These are phyloP conservation scores for Daphoenositta chrysoptera DNA, from an alignment of 2,113 vertebrate species.

Conservation along the genomic window DNA sequence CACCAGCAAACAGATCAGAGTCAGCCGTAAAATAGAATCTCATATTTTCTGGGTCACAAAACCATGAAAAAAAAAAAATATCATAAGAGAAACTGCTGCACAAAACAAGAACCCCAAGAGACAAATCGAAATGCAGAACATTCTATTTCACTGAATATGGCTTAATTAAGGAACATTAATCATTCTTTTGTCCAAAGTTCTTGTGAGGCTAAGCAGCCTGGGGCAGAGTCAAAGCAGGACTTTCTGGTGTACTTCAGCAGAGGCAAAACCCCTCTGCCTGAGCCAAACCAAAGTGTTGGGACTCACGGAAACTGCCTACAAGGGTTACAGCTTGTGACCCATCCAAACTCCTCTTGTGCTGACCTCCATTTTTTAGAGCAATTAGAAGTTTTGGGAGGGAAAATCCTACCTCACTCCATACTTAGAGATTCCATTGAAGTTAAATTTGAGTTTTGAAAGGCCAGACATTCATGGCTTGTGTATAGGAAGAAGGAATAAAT, in stretches of 20 bases:
- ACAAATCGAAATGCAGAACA: neutral
- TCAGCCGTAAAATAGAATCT: neutral
- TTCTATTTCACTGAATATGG: neutral
- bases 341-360: neutral
- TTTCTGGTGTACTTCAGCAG: neutral
- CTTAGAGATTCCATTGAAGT: fast-evolving
- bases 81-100: neutral
- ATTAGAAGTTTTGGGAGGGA: neutral
- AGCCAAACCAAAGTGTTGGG: neutral
- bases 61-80: neutral
- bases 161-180: constrained; percentile 36
- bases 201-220: neutral
- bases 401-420: neutral
- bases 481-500: neutral
- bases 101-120: neutral
- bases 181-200: neutral
- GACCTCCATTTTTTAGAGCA: neutral
- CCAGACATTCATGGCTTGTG: neutral
- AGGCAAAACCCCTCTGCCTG: neutral
- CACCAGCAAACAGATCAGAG: neutral
- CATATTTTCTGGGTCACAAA: constrained; percentile 58
- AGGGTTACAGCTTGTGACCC: neutral
- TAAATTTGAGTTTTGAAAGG: neutral
- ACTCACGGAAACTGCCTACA: neutral
- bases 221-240: neutral